Evolutionary conservation across 1,140 invertebrate species (phyloP).

Genomic region (Pemphigus obesinymphae): DNA sequence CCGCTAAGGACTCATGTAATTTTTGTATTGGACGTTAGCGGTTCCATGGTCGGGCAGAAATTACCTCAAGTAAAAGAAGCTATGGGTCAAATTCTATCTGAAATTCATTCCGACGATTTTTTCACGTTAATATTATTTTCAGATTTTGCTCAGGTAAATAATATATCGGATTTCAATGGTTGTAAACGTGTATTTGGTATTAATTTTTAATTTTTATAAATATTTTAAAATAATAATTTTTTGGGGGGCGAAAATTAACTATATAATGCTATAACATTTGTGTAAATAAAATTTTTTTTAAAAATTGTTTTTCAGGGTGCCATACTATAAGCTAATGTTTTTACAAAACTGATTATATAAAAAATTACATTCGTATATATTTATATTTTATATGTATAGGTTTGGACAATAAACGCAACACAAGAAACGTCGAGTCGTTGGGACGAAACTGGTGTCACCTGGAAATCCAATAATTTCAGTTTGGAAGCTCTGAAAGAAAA

Average conservation of each 20-base stretch:
- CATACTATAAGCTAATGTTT: too few species aligned
- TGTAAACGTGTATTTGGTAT: too few species aligned
- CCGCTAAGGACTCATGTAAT: slow-evolving; percentile 64
- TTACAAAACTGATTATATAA: too few species aligned
- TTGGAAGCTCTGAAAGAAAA: background rate
- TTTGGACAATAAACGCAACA: slow-evolving; percentile 30
- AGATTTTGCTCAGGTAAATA: slow-evolving; percentile 47
- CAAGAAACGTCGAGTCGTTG: slow-evolving; percentile 8
- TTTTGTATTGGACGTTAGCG: slow-evolving; percentile 67
- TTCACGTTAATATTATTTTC: slow-evolving; percentile 65
- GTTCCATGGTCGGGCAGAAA: slow-evolving; percentile 64
- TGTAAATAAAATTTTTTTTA: too few species aligned
- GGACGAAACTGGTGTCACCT: background rate
- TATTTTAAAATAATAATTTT: too few species aligned
- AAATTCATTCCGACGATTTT: slow-evolving; percentile 59
- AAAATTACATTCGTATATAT: too few species aligned
- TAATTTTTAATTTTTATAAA: too few species aligned
- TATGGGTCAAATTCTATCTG: slow-evolving; percentile 62
- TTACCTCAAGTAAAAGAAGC: slow-evolving; percentile 62
- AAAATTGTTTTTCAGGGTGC: too few species aligned
- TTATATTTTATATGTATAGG: background rate
- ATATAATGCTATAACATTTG: too few species aligned
- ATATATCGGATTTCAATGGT: too few species aligned
- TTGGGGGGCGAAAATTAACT: too few species aligned
- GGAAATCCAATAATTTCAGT: background rate